A percentile compares a stretch with the other conserved stretches of the same genome.
These are phyloP conservation scores for Thecophora atra DNA, from an alignment of 2,888 invertebrate species.

Conservation along the genomic window DNA sequence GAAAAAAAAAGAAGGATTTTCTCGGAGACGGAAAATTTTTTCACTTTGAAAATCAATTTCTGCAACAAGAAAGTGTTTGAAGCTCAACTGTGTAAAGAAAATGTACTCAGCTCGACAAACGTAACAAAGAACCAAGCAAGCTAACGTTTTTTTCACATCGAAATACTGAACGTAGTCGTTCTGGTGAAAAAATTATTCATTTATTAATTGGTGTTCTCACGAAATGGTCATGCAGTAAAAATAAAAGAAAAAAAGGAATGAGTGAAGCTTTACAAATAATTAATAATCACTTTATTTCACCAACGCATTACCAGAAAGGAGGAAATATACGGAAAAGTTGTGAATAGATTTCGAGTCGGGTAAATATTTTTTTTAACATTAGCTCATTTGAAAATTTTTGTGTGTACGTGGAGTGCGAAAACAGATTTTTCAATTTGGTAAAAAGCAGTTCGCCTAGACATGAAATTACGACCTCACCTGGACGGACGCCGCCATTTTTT, in stretches of 20 bases:
- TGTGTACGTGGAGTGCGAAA: neutral
- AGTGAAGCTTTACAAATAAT: neutral
- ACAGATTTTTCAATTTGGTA: neutral
- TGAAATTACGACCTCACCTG: conserved; percentile 35
- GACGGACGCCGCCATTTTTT: conserved; percentile 48
- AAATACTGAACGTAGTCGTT: no score
- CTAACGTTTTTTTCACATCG: neutral
- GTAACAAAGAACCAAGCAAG: neutral
- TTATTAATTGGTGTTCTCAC: no score
- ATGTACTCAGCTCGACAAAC: conserved; percentile 3
- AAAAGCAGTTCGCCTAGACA: conserved; percentile 21
- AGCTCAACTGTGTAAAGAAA: conserved; percentile 5
- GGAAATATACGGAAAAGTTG: neutral
- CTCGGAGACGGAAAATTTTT: conserved; percentile 29
- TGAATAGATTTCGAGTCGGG: neutral
- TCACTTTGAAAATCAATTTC: conserved; percentile 24
- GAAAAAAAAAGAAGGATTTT: conserved; percentile 38
- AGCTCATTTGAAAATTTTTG: neutral
- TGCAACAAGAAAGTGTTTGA: conserved; percentile 17
- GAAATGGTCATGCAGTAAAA: conserved; percentile 24
- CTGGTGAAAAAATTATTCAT: conserved; percentile 25
- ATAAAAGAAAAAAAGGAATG: conserved; percentile 4
- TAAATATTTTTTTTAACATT: neutral
- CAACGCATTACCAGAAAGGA: neutral
- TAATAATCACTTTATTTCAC: conserved; percentile 4